Base-by-base conservation (phyloP, 2,888 invertebrate species). In the Drosophila recens region DNA sequence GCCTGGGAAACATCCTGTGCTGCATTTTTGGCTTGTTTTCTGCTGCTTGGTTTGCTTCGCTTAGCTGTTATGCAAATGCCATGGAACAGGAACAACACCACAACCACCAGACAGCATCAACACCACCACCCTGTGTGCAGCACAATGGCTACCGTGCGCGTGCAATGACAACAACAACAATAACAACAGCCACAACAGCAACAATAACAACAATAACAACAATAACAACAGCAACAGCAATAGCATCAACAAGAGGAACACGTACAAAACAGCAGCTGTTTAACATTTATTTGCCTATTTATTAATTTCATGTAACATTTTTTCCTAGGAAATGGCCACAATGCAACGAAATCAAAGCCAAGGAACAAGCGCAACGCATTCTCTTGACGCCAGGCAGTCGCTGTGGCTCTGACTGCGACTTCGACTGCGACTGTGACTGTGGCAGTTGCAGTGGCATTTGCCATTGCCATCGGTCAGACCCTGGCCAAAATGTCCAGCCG, bases 271-370 rank as follows among this genome's bases (percentile, higher is more conserved):
- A 89, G 89, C 89, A 85, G 84, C 84, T 85, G 84, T 85, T 85
- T 88, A 88, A 85, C 84, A 85, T 85, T 85, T 85, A 85, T 85
- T 85, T 85, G 87, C 89, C 89, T 87, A 87, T 87, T 87, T 87
- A 87, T 87, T 87, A 87, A 87, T 87, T 87, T 87, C 86, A 89
- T 87, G 87, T 89, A 87, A 87, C 89, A 87, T 87, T 87, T 89
- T 89, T 87, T 89, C 89, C 89, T 85, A 89, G 89, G 78, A 87
- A 89, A 88, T 75, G 76, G 82, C 88, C 82, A 83, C 84, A 85
- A 85, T 85, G 84, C 84, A 79, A 64, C 69, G 78, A 88, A 85
- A 88, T 88, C 88, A 88, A 86, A 88, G 84, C 81, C 80, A 75
- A 80, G 86, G 87, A 86, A 88, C 87, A 85, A 88, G 89, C 87